Evolutionary conservation across 2,888 invertebrate genomes (phyloP).

Genomic region (Trichacis sp.): DNA sequence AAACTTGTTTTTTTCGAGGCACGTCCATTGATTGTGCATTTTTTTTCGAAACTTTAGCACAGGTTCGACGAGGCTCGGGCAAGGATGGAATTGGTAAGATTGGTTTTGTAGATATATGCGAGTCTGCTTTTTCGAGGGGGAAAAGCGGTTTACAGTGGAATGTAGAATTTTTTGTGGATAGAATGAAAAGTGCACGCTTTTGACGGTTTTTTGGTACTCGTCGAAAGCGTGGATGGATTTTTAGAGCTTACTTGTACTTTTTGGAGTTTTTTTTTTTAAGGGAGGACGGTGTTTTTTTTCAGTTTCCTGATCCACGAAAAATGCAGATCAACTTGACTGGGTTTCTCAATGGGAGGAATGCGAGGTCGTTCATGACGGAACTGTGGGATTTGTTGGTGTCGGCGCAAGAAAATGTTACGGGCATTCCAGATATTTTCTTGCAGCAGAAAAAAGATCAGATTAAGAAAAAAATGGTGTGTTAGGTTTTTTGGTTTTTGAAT

Average conservation of each 20-base stretch:
- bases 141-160: conserved; percentile 64
- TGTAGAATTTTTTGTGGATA: conserved; percentile 21
- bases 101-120: conserved; percentile 29
- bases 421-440: conserved; percentile 94
- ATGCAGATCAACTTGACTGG: conserved; percentile 99
- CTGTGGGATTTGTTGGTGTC: conserved; percentile 95
- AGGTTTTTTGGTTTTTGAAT: no score
- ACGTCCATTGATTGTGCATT: conserved; percentile 2
- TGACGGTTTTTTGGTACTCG: conserved; percentile 2
- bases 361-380: conserved; percentile 97
- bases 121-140: conserved; percentile 69
- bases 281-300: no score
- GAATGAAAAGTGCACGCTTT: neutral
- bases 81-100: no score
- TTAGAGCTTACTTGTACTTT: no score
- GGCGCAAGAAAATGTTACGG: conserved; percentile 94
- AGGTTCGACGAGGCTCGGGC: no score
- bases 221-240: neutral
- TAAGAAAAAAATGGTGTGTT: conserved; percentile 83
- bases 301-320: conserved; percentile 96
- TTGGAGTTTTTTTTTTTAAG: no score
- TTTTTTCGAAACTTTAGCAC: neutral
- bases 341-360: conserved; percentile 97
- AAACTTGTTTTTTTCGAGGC: neutral
- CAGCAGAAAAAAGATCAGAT: conserved; percentile 98